A percentile compares a stretch with the other conserved stretches of the same genome.
Conservation (phyloP, 2,888 invertebrate species). For the Oscheius sp. region DNA sequence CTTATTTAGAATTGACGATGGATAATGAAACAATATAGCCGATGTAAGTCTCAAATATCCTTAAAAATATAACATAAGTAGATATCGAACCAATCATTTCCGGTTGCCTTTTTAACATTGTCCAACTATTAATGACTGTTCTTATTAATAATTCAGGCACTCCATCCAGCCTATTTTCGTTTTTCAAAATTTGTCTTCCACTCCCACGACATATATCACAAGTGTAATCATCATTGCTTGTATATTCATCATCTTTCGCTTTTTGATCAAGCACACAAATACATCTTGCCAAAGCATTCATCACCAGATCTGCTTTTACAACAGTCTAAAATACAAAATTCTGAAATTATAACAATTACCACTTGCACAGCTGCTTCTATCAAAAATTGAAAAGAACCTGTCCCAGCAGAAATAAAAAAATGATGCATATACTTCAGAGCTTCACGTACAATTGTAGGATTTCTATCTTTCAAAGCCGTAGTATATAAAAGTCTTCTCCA, state of each 20-base stretch:
- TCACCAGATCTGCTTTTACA: constrained; percentile 2
- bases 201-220: constrained; percentile 11
- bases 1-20: not conserved
- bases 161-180: not conserved
- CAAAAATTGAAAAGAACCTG: not conserved
- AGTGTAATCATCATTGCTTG: not conserved
- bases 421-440: constrained; percentile 16
- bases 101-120: not conserved
- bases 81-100: too few relatives aligned
- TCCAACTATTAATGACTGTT: not conserved
- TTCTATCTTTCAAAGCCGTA: not conserved
- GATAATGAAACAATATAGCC: constrained; percentile 11
- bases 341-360: not conserved
- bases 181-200: not conserved
- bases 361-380: not conserved
- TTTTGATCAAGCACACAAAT: constrained; percentile 1
- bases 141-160: not conserved
- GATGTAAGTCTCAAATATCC: not conserved
- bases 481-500: constrained; percentile 8
- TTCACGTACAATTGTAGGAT: not conserved
- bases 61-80: too few relatives aligned
- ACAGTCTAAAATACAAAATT: not conserved
- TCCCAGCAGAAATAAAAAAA: not conserved
- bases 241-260: too few relatives aligned
- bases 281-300: constrained; percentile 8